Base-by-base conservation (phyloP, 2,888 invertebrate genomes). In the Alentia gelatinosa region DNA sequence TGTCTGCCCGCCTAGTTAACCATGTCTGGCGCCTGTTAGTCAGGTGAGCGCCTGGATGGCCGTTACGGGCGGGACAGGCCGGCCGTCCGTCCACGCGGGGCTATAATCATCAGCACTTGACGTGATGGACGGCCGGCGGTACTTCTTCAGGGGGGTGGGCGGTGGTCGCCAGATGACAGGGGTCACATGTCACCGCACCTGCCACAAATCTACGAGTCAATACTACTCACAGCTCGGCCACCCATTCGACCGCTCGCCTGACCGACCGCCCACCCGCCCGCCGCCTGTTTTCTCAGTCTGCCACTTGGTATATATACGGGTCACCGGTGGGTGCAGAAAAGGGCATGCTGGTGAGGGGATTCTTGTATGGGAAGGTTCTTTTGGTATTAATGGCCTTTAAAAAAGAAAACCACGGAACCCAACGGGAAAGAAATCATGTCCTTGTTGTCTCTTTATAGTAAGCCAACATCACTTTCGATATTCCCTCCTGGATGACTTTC, bases 191-290 rank as follows among this genome's bases (percentile, higher is more conserved):
- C 79, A n/a, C 37, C 37, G 79, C 19, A 23, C 79, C 79, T 23
- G 79, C 35, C 79, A 79, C 79, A 79, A 79, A 33, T 35, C 79
- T 12, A 15, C 79, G 12, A 35, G 79, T 79, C 79, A 79, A 79
- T 79, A 39, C 79, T 79, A 79, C 79, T 79, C 79, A 37, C 79
- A 79, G 23, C 23, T 5, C 63, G n/a, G 47, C 47, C 19, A 9
- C 47, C 47, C 47, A 19, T 19, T 19, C 9, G 47, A 19, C 47
- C 19, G 47, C 47, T 47, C 47, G 47, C 9, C 9, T 12, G 47
- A 47, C 9, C 47, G 74, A 3, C 79, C 79, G 26, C 79, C 9
- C 79, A 33, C 30, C 33, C 33, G 26, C 19, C 47, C 9, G 47
- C 9, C 9, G 47, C 9, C 9, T 19, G 19, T 47, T 47, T 47